Evolutionary conservation across 2,888 invertebrate species (phyloP), one percentile per base, ranked within the genome.

Genomic region (Tenthredo notha): DNA sequence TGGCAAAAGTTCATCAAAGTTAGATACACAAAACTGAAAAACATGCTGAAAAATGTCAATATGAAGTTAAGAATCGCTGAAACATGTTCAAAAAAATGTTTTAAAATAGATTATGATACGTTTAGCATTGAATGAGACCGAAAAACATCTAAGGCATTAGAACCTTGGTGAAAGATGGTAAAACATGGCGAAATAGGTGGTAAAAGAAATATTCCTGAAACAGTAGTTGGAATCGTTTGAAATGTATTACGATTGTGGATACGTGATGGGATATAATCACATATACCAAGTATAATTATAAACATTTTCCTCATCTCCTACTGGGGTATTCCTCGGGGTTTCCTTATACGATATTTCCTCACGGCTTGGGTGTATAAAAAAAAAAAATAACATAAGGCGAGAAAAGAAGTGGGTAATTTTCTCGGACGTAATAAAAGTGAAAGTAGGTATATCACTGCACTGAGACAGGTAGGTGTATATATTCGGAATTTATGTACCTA

Each of bases 351-450:
- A 50, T 18, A 7, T 54, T 54, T 61, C 61, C 2, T 9, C 21
- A 3, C 12, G 21, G 25, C 25, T 25, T 10, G 12, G 2, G 10
- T 10, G 10, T 61, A 61, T 61, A 12, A 40, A 40, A 25, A 43
- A 74, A n/a, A 5, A 74, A 43, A 18, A 43, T 43, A 74, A n/a
- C 5, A 74, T 74, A 18, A 43, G 72, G 72, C 15, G 70, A 18
- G 12, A 37, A 74, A 74, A 43, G 40, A 43, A 43, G n/a, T 18
- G 43, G 40, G 72, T 74, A 74, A 74, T 74, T 74, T 74, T n/a
- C 40, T 74, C 72, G 72, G 72, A 74, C 72, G 72, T 74, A 40
- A 43, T 74, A 74, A 74, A 74, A 74, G 72, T 43, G 43, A 74
- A 74, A 74, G 72, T 67, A 67, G 54, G 54, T 67, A 29, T 74